These are phyloP conservation scores for Amphiprion clarkii DNA, from an alignment of 2,797 vertebrate species.

Conservation along the genomic window DNA sequence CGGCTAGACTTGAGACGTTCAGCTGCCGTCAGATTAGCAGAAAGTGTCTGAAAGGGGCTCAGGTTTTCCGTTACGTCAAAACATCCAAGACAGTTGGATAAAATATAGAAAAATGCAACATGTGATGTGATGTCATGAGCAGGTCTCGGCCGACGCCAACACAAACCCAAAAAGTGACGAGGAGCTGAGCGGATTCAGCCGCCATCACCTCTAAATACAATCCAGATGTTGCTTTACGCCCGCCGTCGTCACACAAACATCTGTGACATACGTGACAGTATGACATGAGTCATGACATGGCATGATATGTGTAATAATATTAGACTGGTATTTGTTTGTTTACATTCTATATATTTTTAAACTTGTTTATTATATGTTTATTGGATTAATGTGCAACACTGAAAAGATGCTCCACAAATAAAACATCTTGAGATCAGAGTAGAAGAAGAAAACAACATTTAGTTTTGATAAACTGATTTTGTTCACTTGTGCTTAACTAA, in stretches of 20 bases:
- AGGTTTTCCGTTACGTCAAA: constrained; percentile 4
- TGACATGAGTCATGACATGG: constrained; percentile 36
- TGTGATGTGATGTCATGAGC: constrained; percentile 43
- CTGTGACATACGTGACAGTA: neutral
- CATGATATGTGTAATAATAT: constrained; percentile 14
- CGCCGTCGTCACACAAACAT: constrained; percentile 36
- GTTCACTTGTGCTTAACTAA: no score
- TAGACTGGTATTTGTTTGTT: neutral
- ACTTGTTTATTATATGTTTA: neutral
- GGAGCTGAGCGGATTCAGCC: constrained; percentile 25
- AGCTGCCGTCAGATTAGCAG: no score
- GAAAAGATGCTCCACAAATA: no score
- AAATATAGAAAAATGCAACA: constrained; percentile 53
- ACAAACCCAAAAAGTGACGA: constrained; percentile 4
- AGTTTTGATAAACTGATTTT: no score
- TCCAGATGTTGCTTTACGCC: constrained; percentile 6
- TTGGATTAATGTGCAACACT: neutral
- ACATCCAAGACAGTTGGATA: constrained; percentile 21
- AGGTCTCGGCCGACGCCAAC: neutral
- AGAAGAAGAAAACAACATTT: neutral
- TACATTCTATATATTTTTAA: neutral
- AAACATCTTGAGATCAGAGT: neutral
- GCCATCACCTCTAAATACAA: neutral
- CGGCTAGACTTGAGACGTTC: no score
- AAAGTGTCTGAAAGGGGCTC: no score